Base-by-base conservation (phyloP, 2,797 vertebrate species). In the Spinus pinus region DNA sequence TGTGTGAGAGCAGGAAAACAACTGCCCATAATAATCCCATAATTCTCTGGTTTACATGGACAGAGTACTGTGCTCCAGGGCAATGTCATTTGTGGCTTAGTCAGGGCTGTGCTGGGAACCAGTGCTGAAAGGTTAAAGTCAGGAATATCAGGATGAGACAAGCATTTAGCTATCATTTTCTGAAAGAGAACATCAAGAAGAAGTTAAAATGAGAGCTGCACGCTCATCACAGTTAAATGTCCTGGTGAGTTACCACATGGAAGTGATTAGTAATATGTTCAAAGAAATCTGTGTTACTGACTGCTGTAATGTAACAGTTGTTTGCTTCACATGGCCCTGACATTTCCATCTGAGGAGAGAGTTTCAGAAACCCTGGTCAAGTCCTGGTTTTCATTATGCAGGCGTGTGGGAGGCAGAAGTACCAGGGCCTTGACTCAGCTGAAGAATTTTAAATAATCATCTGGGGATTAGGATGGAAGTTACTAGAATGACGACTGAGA, bases 361-460 rank as follows among this genome's bases (percentile, higher is more conserved):
- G 56, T 94, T 97, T 94, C 81, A 86, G 88, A 92, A 95, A 64
- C 67, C 42, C 25, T 92, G 44, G 35, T 72, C 73, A 85, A 93
- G n/a, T 81, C 49, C 72, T 86, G 85, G 39, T 84, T 93, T 95
- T 94, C 49, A 75, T 95, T 96, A 91, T n/a, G 69, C 9, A 13
- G 30, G 33, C 5, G 0, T 61, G 82, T 80, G 78, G 92, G 93
- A 96, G 60, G 88, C 81, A 89, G 70, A 84, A 94, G 37, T 62
- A 70, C 81, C 67, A 84, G 19, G 57, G 75, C 67, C 31, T 95
- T 94, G 87, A 93, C 47, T 96, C 88, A 95, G 86, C 82, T 80
- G 66, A 94, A 89, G 90, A 88, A 95, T 79, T 82, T 93, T 30
- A 84, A 82, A 95, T 77, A 70, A 70, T 83, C 82, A 22, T 81